phyloP scores from a whole-genome alignment of 2,888 invertebrate genomes.

The Falcaria lacertinaria region DNA sequence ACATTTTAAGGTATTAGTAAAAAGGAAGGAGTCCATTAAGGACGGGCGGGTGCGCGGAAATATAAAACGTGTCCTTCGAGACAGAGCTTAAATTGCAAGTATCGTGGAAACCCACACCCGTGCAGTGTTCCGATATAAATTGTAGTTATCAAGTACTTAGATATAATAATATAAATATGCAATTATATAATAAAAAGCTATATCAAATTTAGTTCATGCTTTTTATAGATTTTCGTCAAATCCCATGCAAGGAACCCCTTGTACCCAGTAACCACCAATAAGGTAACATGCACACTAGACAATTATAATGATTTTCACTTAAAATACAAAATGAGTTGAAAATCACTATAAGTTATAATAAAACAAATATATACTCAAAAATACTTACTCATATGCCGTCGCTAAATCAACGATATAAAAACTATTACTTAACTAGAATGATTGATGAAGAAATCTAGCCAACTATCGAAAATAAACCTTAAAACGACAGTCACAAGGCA shows the following conservation, averaged over 20 bases:
- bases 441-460: neutral
- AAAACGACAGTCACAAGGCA: conserved; percentile 15
- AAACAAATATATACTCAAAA: too few relatives aligned
- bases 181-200: conserved; percentile 20
- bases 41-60: neutral
- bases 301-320: neutral
- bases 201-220: conserved; percentile 4
- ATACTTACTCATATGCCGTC: neutral
- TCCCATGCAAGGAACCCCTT: neutral
- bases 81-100: neutral
- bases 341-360: neutral
- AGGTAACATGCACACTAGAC: neutral
- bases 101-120: conserved; percentile 1
- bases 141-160: conserved; percentile 5
- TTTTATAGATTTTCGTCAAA: neutral
- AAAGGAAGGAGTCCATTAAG: neutral
- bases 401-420: neutral
- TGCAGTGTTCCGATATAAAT: conserved; percentile 6
- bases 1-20: too few relatives aligned
- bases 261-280: too few relatives aligned
- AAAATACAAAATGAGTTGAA: too few relatives aligned
- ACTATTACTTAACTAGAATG: neutral
- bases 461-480: neutral
- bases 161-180: conserved; percentile 4
- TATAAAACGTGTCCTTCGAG: neutral